Base-by-base conservation (phyloP, 2,113 vertebrate genomes). In the Burhinus bistriatus region DNA sequence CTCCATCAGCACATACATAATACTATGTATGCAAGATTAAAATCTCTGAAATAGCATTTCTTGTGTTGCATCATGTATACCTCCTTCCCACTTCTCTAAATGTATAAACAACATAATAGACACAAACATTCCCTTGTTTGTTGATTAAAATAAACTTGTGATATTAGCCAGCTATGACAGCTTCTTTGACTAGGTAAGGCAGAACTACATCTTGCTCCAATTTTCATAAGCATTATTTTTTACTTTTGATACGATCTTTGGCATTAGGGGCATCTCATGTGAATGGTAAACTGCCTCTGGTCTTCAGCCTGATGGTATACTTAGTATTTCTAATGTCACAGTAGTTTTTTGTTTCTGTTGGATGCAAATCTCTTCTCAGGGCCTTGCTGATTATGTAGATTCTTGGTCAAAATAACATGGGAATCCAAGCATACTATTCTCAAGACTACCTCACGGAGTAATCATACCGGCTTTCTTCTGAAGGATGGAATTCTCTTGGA, bases 1-100 rank as follows among this genome's bases (percentile, higher is more conserved):
- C n/a, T 75, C 49, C 18, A 5, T 71, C 3, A 5, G 11, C 3
- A 2, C 3, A 3, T 62, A 14, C 0, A 1, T 85, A 16, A 58
- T 57, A 20, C 6, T 0, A 0, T 40, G 25, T 44, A 12, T 51
- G 49, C 40, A 26, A 25, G 22, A 58, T 81, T n/a, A n/a, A 58
- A 42, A 51, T 68, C 44, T 49, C 44, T 80, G 66, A 38, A 94
- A 70, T 36, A 70, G 7, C 9, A 36, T 91, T 72, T 86, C 34
- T 70, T 89, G 61, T 15, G 2, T 76, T 69, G 44, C 34, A 38
- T 92, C 13, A 32, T 61, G 62, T 84, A 32, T 66, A n/a, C 59
- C 29, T 83, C 25, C 40, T 83, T 52, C 38, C 68, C 30, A 5
- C 29, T 57, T 86, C 12, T 30, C 9, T 57, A 54, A 73, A 51